phyloP scores from a whole-genome alignment of 37 sponge, comb jelly and placozoan species.

The Halisarca cf. caerulea region DNA sequence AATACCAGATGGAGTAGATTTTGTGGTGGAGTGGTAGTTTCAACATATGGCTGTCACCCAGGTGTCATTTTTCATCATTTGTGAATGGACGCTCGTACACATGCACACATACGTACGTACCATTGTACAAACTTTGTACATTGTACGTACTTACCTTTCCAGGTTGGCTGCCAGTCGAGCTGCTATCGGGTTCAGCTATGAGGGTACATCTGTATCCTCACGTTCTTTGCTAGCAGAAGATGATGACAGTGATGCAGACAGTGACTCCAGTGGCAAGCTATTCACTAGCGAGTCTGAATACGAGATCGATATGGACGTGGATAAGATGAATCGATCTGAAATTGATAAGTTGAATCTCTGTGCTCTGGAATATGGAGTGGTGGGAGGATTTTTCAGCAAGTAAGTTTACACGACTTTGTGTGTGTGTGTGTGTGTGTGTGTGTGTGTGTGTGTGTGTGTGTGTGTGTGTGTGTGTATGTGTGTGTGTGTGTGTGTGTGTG shows the following conservation, averaged over 20 bases:
- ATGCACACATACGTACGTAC: neutral
- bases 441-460: neutral
- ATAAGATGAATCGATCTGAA: slow-evolving; percentile 13
- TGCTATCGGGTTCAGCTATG: slow-evolving; percentile 76
- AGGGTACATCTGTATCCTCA: neutral
- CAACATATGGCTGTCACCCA: too few relatives aligned
- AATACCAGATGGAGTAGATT: too few relatives aligned
- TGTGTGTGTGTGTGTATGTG: slow-evolving; percentile 9
- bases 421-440: neutral
- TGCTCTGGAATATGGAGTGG: slow-evolving; percentile 59
- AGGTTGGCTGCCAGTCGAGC: slow-evolving; percentile 46
- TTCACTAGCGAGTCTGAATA: slow-evolving; percentile 62
- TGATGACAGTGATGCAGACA: slow-evolving; percentile 1
- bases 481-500: too few relatives aligned
- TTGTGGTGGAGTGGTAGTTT: too few relatives aligned
- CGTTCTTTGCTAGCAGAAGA: neutral
- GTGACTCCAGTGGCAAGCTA: slow-evolving; percentile 40
- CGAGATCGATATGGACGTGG: slow-evolving; percentile 64
- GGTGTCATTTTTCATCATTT: too few relatives aligned
- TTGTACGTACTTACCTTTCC: neutral
- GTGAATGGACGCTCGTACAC: too few relatives aligned
- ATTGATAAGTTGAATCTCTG: slow-evolving; percentile 66
- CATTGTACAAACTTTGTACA: neutral
- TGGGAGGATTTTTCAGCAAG: slow-evolving; percentile 54
- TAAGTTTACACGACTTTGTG: too few relatives aligned